Base-by-base conservation (phyloP, 2,888 invertebrate genomes). In the Microctonus brassicae region DNA sequence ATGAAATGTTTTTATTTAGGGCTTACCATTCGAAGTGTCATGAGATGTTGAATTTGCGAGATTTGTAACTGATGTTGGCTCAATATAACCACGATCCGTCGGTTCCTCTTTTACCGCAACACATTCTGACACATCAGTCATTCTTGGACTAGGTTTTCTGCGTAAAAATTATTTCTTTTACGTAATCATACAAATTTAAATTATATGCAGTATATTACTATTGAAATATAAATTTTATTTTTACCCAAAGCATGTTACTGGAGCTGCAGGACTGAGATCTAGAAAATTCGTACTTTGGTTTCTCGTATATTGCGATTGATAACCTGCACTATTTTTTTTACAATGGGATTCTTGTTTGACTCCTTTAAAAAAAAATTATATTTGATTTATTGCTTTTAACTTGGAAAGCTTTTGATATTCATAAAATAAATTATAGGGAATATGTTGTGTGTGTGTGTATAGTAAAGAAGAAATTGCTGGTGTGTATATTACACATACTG, bases 41-140 rank as follows among this genome's bases (percentile, higher is more conserved):
- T 79, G 79, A 26, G 78, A 72, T n/a, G 78, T 74, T 34, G 81
- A 75, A 10, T 81, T 72, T 4, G 81, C 61, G 66, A 80, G 76
- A 34, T 69, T 81, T 10, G 82, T 69, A 2, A 82, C 76, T 34
- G 79, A 57, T 39, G 81, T 75, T 22, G 82, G 75, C 39, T 84
- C 85, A 11, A 78, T 76, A 70, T 84, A 84, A 17, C 82, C 82
- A 52, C 83, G 80, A 73, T 84, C 84, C 52, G 82, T 73, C 52
- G 84, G 84, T 66, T 84, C 84, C 47, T 85, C 82, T 69, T 84
- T 84, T 57, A 84, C 83, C 17, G 85, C 79, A 39, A 84, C 75
- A 66, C 70, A 79, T 57, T 85, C 81, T 61, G 82, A 69, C 6
- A 64, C 70, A 52, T 84, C 82, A 33, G 13, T 75, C 33, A 73